Conservation (phyloP, 2,888 invertebrate species). For the Pachliopta kotzebuea region DNA sequence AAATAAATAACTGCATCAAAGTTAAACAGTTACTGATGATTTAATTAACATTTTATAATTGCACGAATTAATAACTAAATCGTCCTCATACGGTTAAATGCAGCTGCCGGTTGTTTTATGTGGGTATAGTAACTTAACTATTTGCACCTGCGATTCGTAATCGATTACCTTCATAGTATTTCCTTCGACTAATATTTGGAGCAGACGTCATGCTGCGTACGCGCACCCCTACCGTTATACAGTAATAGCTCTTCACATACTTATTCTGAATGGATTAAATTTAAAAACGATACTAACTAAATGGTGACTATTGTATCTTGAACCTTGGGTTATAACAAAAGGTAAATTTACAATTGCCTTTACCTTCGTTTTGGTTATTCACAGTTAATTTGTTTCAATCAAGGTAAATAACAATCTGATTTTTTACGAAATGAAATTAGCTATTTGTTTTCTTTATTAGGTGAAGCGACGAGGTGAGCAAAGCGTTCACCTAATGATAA, state of each 20-base stretch:
- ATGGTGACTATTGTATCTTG: not conserved
- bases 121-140: slow-evolving; percentile 43
- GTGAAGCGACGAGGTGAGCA: too few relatives aligned
- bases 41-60: slow-evolving; percentile 28
- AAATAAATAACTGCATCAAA: not conserved
- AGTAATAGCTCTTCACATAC: slow-evolving; percentile 10
- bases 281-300: not conserved
- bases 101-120: slow-evolving; percentile 21
- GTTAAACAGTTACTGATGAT: slow-evolving; percentile 8
- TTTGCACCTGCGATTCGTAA: slow-evolving; percentile 74
- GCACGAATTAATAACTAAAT: slow-evolving; percentile 14
- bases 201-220: slow-evolving; percentile 59
- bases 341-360: too few relatives aligned
- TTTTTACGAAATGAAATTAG: too few relatives aligned
- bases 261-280: slow-evolving; percentile 16
- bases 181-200: slow-evolving; percentile 43
- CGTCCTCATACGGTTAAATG: not conserved
- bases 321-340: not conserved
- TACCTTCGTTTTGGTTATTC: too few relatives aligned
- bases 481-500: too few relatives aligned
- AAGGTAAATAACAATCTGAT: too few relatives aligned
- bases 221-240: slow-evolving; percentile 56
- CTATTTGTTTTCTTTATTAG: too few relatives aligned
- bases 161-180: slow-evolving; percentile 55
- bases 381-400: too few relatives aligned